Evolutionary conservation across 2,113 vertebrate species (phyloP).

Genomic region (Oryzias javanicus): DNA sequence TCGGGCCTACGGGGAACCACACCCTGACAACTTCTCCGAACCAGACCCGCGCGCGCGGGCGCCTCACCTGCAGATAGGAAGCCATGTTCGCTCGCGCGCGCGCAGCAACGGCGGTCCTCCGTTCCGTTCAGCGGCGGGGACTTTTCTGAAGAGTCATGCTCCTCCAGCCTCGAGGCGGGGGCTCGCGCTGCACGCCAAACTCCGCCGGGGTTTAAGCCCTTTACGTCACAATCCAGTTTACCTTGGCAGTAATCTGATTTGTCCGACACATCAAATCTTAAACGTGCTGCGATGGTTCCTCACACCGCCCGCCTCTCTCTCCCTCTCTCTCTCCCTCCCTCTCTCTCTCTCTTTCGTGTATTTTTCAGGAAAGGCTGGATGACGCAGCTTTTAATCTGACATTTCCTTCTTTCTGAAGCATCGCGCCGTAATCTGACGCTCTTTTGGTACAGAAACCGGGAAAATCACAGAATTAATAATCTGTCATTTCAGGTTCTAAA

Average conservation of each 20-base stretch:
- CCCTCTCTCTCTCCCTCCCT: no score
- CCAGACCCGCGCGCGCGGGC: background rate
- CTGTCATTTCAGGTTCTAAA: no score
- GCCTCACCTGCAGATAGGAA: conserved; percentile 74
- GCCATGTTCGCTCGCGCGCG: conserved; percentile 58
- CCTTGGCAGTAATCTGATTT: conserved; percentile 72
- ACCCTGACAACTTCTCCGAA: conserved; percentile 42
- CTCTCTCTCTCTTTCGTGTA: no score
- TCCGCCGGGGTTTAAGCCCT: conserved; percentile 46
- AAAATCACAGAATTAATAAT: no score
- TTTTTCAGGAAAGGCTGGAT: conserved; percentile 17
- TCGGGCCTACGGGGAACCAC: conserved; percentile 21
- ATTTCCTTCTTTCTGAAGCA: background rate
- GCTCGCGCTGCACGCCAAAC: background rate
- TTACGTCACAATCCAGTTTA: conserved; percentile 78
- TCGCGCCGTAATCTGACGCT: background rate
- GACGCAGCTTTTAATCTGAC: conserved; percentile 55
- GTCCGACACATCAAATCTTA: conserved; percentile 30
- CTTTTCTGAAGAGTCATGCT: conserved; percentile 46
- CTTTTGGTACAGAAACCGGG: no score
- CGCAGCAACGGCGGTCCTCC: conserved; percentile 6
- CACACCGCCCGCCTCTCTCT: no score
- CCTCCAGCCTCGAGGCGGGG: conserved; percentile 3
- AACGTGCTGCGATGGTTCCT: background rate
- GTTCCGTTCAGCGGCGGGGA: conserved; percentile 28